Base-by-base conservation (phyloP, 1,140 invertebrate genomes). In the Scaptomyza montana region DNA sequence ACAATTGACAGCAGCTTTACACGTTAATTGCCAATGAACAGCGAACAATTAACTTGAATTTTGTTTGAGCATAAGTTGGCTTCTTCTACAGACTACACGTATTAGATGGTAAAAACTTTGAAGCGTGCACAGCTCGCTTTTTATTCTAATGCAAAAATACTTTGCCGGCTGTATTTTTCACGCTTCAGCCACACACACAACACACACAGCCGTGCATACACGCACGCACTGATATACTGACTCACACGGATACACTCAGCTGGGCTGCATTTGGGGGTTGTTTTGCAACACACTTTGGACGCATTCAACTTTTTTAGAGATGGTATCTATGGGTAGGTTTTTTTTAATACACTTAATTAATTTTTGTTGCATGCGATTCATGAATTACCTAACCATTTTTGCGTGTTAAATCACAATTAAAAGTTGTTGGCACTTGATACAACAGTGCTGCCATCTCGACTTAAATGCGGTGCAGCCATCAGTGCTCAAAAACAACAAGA, bases 151-250 rank as follows among this genome's bases (percentile, higher is more conserved):
- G 65, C 69, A 64, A 77, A 73, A 65, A 47, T 49, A 41, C 50
- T 68, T 84, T 80, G 76, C 80, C 66, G 79, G 66, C 66, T 71
- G 62, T 68, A 55, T 77, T 67, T 74, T 81, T 78, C 56, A 59
- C 54, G 57, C 47, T 65, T 57, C n/a, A 16, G 36, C 53, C 73
- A 70, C 49, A 75, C 49, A 69, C 59, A 53, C 64, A 43, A 75
- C 49, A 63, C 3, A 25, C 55, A 64, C 59, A 53, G 33, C 33
- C 33, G 33, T 36, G 33, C 30, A 63, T n/a, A 39, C 47, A 28
- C 43, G 10, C 54, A 45, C 43, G 8, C n/a, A 5, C 25, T 16
- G 5, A 57, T 54, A 21, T 43, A 66, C 51, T 57, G 49, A 65
- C 63, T 41, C 55, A 51, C 33, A 62, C 47, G 53, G 2, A 19